Base-by-base conservation (phyloP, 2,113 vertebrate genomes). In the Solenodon paradoxus region DNA sequence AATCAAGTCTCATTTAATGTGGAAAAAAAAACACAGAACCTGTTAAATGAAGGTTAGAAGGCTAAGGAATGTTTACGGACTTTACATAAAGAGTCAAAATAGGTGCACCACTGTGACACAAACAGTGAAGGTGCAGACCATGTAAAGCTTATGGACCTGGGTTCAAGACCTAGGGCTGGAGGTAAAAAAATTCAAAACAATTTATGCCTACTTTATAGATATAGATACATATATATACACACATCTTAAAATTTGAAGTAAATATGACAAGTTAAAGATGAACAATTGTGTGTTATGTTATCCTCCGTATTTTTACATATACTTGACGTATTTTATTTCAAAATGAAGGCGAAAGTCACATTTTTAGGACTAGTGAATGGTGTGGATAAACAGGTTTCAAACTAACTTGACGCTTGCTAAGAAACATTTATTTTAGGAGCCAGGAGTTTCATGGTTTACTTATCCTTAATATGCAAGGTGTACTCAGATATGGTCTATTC, bases 61-160 rank as follows among this genome's bases (percentile, higher is more conserved):
- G 16, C 45, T 72, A 20, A 3, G 51, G 45, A 57, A 81, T 66
- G 4, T 72, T 72, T 47, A 16, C 40, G 61, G 74, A 84, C 15
- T 66, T 84, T 64, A 49, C 35, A n/a, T 92, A 55, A 74, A 68
- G 11, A 28, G 92, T 92, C 61, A 79, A 96, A 87, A 83, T 78
- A 88, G 15, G 16, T 35, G 57, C 47, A 40, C n/a, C n/a, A n/a
- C n/a, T n/a, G n/a, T n/a, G n/a, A n/a, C n/a, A n/a, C n/a, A n/a
- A n/a, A n/a, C n/a, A n/a, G n/a, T n/a, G n/a, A n/a, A n/a, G n/a
- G n/a, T n/a, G n/a, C n/a, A n/a, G n/a, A n/a, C n/a, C n/a, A n/a
- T n/a, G n/a, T n/a, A n/a, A n/a, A n/a, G n/a, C n/a, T n/a, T n/a
- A n/a, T n/a, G n/a, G n/a, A n/a, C n/a, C n/a, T n/a, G n/a, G n/a